Evolutionary conservation across 2,797 vertebrate species (phyloP).

Genomic region (Apogon talboti): DNA sequence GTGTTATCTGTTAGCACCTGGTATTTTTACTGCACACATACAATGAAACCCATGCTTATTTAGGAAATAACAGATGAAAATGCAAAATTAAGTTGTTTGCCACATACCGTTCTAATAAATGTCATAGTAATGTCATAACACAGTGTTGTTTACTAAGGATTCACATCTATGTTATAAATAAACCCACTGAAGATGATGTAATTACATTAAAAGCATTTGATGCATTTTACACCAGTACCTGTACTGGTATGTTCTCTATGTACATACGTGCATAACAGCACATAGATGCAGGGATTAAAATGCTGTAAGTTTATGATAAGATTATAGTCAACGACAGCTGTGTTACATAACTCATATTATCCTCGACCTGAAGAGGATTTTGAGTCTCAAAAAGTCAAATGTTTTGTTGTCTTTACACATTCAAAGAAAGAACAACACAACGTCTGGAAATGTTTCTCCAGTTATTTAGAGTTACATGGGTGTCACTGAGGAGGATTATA

Average conservation of each 20-base stretch:
- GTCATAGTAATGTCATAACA: no score
- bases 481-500: slow-evolving; percentile 28
- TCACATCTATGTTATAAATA: neutral
- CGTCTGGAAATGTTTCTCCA: neutral
- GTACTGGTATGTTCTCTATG: neutral
- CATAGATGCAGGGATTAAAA: slow-evolving; percentile 12
- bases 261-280: neutral
- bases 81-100: no score
- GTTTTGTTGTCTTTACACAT: slow-evolving; percentile 39
- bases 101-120: no score
- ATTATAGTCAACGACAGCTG: neutral
- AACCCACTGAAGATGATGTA: neutral
- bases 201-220: neutral
- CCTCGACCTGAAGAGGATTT: slow-evolving; percentile 16
- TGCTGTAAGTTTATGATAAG: slow-evolving; percentile 3
- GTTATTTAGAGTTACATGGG: slow-evolving; percentile 8
- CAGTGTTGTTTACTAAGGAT: neutral
- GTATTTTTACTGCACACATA: neutral
- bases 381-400: slow-evolving; percentile 3
- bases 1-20: slow-evolving; percentile 5
- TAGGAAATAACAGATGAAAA: no score
- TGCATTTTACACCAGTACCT: neutral
- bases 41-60: no score
- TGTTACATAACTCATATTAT: slow-evolving; percentile 36
- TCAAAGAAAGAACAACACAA: slow-evolving; percentile 14